These are phyloP conservation scores for Stratiolaelaps scimitus DNA, from an alignment of 1,140 invertebrate genomes.

Conservation along the genomic window DNA sequence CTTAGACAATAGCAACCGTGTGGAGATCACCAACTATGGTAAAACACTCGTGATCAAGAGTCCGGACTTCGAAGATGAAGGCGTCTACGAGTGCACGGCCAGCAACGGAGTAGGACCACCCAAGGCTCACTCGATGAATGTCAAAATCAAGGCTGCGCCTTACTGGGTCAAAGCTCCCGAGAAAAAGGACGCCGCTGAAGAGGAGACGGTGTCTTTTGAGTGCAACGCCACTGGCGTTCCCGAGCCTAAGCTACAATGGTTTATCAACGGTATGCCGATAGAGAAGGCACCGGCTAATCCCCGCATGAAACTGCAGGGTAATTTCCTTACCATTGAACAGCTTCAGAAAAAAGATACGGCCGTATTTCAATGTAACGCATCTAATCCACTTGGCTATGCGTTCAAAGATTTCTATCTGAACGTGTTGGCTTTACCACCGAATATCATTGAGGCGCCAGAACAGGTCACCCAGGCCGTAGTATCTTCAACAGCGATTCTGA, in stretches of 20 bases:
- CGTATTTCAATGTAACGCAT: slow-evolving; percentile 97
- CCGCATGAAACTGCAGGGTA: slow-evolving; percentile 47
- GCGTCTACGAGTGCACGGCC: slow-evolving; percentile 74
- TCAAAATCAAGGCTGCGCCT: slow-evolving; percentile 68
- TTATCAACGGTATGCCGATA: slow-evolving; percentile 84
- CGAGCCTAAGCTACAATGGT: slow-evolving; percentile 83
- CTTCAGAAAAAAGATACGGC: slow-evolving; percentile 80
- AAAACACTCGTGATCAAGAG: slow-evolving; percentile 76
- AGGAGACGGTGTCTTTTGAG: slow-evolving; percentile 68
- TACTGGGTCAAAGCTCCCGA: slow-evolving; percentile 86
- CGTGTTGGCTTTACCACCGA: slow-evolving; percentile 78
- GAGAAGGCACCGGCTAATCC: slow-evolving; percentile 59
- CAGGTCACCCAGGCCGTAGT: slow-evolving; percentile 56
- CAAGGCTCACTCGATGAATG: slow-evolving; percentile 65
- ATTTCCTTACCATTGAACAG: slow-evolving; percentile 67
- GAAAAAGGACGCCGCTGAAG: slow-evolving; percentile 74
- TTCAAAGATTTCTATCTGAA: slow-evolving; percentile 97
- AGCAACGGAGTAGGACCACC: slow-evolving; percentile 74
- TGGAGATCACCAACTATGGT: slow-evolving; percentile 69
- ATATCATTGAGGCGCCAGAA: slow-evolving; percentile 68
- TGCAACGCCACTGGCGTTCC: slow-evolving; percentile 80
- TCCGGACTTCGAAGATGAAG: slow-evolving; percentile 70
- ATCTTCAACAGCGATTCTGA: slow-evolving; percentile 63
- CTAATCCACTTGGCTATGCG: slow-evolving; percentile 91
- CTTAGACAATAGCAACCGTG: slow-evolving; percentile 47